Evolutionary conservation across 2,797 vertebrate genomes (phyloP), one percentile per base, ranked within the genome.

Genomic region (Typhlichthys eigenmanni): DNA sequence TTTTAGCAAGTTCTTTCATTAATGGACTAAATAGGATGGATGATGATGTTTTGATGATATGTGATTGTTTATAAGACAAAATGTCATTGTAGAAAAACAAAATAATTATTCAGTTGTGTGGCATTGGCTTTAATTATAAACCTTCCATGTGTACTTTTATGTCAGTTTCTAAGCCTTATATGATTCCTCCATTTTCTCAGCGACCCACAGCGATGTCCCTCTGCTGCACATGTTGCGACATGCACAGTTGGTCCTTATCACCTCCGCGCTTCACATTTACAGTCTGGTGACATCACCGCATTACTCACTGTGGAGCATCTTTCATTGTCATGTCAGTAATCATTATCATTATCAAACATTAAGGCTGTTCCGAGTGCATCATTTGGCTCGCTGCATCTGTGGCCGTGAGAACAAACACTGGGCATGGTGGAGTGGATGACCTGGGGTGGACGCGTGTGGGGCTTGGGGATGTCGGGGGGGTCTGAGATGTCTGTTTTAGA

Each of bases 241-340:
- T 1, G 84, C 80, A 80, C 82, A 80, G 69, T 81, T 87, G 80
- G 60, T 62, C 64, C 67, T 49, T 66, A 49, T 51, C 58, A 47
- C 63, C 59, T 55, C 68, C 12, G 68, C 77, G 75, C 76, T 69
- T 85, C 83, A 86, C 86, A 75, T 70, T 86, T 83, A 86, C 87
- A 76, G 86, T 83, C 83, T 86, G n/a, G 55, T 91, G 89, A 92
- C 88, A 89, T 92, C 90, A 91, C 58, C 8, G 76, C 78, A 71
- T 87, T 82, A 81, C 74, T 85, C 77, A 72, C 68, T 55, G 62
- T 47, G 59, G 50, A 75, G 76, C 79, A 69, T 83, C 80, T 82
- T 81, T 87, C 79, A 78, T 86, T 74, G 62, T 81, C 69, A 72
- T 84, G 78, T 78, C 68, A 48, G 66, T 90, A 89, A 90, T 89